Evolutionary conservation across 2,888 invertebrate genomes (phyloP).

Genomic region (Lepidocyrtinus sp.): DNA sequence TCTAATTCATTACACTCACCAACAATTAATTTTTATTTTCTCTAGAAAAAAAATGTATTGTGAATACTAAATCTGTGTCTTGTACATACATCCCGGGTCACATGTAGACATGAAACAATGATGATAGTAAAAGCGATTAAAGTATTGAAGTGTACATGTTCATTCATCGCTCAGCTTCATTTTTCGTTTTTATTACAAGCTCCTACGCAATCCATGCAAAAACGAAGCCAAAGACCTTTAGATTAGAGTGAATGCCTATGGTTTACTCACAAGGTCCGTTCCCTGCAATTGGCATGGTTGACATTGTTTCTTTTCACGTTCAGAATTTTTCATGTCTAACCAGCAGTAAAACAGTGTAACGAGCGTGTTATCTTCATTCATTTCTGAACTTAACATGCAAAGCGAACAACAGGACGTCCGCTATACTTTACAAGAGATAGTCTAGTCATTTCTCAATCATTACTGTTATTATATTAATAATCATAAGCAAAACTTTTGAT

Average conservation of each 20-base stretch:
- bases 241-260: conserved; percentile 3
- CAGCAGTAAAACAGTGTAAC: neutral
- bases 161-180: conserved; percentile 38
- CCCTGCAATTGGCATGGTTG: neutral
- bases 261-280: neutral
- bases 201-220: no score
- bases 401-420: conserved; percentile 41
- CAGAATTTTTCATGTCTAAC: conserved; percentile 17
- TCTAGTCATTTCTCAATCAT: conserved; percentile 25
- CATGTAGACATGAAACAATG: neutral
- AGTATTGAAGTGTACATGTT: conserved; percentile 16
- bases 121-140: conserved; percentile 41
- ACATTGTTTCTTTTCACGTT: neutral
- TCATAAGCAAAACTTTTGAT: conserved; percentile 56
- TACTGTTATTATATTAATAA: conserved; percentile 14
- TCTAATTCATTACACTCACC: conserved; percentile 25
- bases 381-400: conserved; percentile 42
- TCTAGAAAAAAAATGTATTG: no score
- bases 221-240: no score
- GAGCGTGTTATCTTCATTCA: conserved; percentile 14
- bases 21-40: no score
- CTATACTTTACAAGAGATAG: conserved; percentile 29
- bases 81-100: neutral
- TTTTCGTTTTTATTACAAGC: conserved; percentile 23
- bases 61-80: conserved; percentile 29